Evolutionary conservation across 2,797 vertebrate species (phyloP).

Genomic region (Adrianichthys oophorus): DNA sequence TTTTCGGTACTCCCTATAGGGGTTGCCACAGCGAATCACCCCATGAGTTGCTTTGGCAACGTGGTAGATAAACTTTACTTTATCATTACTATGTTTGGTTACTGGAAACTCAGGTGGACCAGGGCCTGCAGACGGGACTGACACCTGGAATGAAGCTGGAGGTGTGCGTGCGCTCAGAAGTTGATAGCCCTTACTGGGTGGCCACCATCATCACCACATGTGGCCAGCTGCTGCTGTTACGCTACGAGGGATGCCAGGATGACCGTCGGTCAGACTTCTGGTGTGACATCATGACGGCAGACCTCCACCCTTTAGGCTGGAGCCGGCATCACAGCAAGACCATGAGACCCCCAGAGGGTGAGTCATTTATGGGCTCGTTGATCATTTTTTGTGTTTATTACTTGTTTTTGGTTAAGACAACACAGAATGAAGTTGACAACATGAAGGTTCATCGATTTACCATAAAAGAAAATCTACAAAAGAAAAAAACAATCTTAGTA

Average conservation of each 20-base stretch:
- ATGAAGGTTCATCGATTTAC: no score
- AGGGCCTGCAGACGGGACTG: conserved; percentile 92
- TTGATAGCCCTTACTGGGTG: conserved; percentile 87
- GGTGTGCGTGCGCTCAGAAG: conserved; percentile 86
- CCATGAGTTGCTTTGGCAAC: no score
- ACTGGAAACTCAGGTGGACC: conserved; percentile 85
- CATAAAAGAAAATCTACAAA: no score
- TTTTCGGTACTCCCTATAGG: no score
- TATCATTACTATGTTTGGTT: background rate
- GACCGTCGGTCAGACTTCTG: conserved; percentile 96
- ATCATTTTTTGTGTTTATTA: background rate
- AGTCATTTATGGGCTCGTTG: conserved; percentile 28
- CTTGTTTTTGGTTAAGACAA: no score
- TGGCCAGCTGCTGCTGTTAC: conserved; percentile 92
- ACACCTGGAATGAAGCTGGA: conserved; percentile 96
- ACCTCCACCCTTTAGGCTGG: conserved; percentile 94
- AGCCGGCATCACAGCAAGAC: conserved; percentile 88
- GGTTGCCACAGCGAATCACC: no score
- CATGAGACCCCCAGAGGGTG: conserved; percentile 93
- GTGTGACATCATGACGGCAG: conserved; percentile 94
- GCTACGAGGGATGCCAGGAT: conserved; percentile 92
- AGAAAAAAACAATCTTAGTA: no score
- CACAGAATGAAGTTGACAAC: no score
- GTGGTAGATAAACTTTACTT: no score
- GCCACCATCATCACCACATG: conserved; percentile 96